phyloP scores from a whole-genome alignment of 2,113 vertebrate genomes.

The Poeciliopsis turrubarensis region DNA sequence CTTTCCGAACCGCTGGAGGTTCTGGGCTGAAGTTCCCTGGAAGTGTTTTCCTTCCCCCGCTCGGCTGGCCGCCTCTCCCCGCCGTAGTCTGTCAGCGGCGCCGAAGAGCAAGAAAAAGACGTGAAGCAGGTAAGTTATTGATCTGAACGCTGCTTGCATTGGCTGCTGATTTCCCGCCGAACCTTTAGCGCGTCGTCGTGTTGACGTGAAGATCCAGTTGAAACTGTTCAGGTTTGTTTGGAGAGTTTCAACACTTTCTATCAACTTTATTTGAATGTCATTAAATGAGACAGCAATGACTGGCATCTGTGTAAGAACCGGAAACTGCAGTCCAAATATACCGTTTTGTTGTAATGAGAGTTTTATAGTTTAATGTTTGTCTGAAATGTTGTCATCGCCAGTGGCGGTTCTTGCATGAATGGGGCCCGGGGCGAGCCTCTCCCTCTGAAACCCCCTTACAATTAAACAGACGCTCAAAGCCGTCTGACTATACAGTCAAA shows the following conservation, averaged over 20 bases:
- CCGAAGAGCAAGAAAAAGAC: not conserved
- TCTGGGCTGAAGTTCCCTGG: conserved; percentile 2
- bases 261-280: not conserved
- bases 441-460: not conserved
- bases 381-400: not conserved
- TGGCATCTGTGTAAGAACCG: not conserved
- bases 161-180: no score
- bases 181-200: not conserved
- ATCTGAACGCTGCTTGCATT: not conserved
- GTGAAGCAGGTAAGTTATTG: conserved; percentile 34
- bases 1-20: conserved; percentile 6
- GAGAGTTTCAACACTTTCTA: not conserved
- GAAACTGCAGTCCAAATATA: not conserved
- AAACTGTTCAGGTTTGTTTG: not conserved
- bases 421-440: not conserved
- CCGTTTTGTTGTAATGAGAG: no score
- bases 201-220: not conserved
- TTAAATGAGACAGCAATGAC: not conserved
- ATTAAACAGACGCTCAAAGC: not conserved
- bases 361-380: not conserved
- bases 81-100: no score
- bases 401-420: not conserved
- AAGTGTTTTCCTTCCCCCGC: not conserved
- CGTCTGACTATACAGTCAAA: no score
- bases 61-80: not conserved